These are phyloP conservation scores for Muscicapa comitata DNA, from an alignment of 2,797 vertebrate genomes.

Conservation along the genomic window DNA sequence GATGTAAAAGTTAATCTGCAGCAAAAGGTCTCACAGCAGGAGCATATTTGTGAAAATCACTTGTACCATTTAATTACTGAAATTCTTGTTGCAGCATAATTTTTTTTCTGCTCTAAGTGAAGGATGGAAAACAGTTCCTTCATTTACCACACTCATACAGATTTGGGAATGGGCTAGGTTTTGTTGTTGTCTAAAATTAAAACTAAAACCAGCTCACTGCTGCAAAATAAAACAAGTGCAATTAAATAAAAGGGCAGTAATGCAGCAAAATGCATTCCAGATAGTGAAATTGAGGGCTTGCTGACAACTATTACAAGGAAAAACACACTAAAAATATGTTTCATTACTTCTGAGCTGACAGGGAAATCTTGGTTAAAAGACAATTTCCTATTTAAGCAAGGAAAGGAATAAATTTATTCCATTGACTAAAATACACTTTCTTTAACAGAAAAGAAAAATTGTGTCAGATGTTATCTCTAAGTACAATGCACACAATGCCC, in stretches of 20 bases:
- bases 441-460: neutral
- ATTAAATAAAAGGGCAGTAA: neutral
- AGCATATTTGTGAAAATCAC: constrained; percentile 17
- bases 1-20: constrained; percentile 19
- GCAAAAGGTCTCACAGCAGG: constrained; percentile 30
- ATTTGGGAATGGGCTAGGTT: neutral
- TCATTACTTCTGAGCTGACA: neutral
- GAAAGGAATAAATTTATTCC: neutral
- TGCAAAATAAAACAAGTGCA: neutral
- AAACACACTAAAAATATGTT: neutral
- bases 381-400: neutral
- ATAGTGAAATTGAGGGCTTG: neutral
- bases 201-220: neutral
- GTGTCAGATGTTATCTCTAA: neutral
- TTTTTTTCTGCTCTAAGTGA: constrained; percentile 1
- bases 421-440: neutral
- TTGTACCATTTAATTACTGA: constrained; percentile 29
- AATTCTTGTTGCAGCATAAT: constrained; percentile 21
- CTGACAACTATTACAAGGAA: neutral
- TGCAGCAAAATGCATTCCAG: neutral
- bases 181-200: neutral
- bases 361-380: neutral
- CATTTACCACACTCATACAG: neutral
- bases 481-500: neutral
- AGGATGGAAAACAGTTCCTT: neutral